Conservation (phyloP, 2,888 invertebrate genomes). For the Chloromyia formosa region DNA sequence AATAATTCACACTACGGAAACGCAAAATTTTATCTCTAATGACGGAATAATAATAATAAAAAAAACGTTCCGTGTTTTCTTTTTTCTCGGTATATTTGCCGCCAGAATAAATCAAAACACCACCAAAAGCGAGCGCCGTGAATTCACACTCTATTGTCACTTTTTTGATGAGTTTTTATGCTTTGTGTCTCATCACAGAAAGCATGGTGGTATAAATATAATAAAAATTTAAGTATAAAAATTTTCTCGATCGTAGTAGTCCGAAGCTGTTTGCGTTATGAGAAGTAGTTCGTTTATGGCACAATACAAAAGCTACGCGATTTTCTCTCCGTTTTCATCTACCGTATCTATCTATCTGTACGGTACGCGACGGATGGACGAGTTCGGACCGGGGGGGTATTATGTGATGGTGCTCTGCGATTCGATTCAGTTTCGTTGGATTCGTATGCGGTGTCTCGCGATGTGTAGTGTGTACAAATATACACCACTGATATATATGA, state of each 20-base stretch:
- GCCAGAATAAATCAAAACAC: slow-evolving; percentile 14
- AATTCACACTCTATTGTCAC: slow-evolving; percentile 35
- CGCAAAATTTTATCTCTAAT: slow-evolving; percentile 12
- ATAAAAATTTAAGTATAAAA: slow-evolving; percentile 65
- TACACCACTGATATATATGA: slow-evolving; percentile 31
- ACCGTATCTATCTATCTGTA: slow-evolving; percentile 35
- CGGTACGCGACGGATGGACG: neutral
- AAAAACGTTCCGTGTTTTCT: neutral
- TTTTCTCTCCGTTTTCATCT: slow-evolving; percentile 51
- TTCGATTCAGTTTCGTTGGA: slow-evolving; percentile 41
- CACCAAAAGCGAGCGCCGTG: slow-evolving; percentile 4
- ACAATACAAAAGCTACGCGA: slow-evolving; percentile 64
- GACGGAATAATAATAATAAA: slow-evolving; percentile 33
- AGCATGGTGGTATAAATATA: slow-evolving; percentile 61
- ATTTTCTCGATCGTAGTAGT: slow-evolving; percentile 59
- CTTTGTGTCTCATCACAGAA: slow-evolving; percentile 45
- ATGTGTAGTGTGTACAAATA: slow-evolving; percentile 16
- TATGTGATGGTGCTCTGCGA: slow-evolving; percentile 41
- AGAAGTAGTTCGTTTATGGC: slow-evolving; percentile 65
- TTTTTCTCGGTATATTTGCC: slow-evolving; percentile 9
- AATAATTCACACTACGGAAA: slow-evolving; percentile 36
- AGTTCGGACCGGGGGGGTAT: too few species aligned
- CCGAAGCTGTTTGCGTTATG: slow-evolving; percentile 65
- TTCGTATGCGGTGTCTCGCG: slow-evolving; percentile 27
- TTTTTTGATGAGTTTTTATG: slow-evolving; percentile 46